These are phyloP conservation scores for Dromius quadrimaculatus DNA, from an alignment of 2,888 invertebrate genomes.

Conservation along the genomic window DNA sequence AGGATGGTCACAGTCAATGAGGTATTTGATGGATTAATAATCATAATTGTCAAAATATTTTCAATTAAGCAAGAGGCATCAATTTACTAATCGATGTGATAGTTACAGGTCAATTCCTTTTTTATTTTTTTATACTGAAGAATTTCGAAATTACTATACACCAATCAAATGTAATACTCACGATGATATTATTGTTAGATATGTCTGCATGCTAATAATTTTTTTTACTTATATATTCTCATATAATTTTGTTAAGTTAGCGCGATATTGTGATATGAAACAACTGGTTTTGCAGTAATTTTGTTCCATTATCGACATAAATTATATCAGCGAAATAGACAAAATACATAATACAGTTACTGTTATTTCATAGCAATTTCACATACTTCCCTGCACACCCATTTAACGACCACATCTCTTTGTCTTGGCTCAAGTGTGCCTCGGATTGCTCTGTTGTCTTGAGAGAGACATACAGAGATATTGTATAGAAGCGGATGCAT, in stretches of 20 bases:
- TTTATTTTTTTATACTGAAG: too few species aligned
- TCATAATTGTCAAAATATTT: too few species aligned
- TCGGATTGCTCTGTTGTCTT: not conserved
- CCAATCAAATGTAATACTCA: too few species aligned
- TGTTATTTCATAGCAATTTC: constrained; percentile 36
- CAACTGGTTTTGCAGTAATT: constrained; percentile 23
- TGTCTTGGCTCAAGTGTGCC: constrained; percentile 3
- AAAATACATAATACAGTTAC: constrained; percentile 34
- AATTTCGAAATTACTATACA: too few species aligned
- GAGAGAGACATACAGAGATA: not conserved
- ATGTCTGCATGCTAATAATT: too few species aligned
- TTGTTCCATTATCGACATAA: constrained; percentile 23
- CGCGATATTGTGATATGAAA: constrained; percentile 9
- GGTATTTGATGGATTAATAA: too few species aligned
- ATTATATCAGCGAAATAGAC: constrained; percentile 30
- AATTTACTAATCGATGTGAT: too few species aligned
- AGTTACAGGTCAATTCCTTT: too few species aligned
- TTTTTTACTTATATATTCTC: too few species aligned
- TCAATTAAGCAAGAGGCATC: too few species aligned
- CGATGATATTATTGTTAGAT: too few species aligned
- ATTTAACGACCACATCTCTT: constrained; percentile 22
- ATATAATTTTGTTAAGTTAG: constrained; percentile 14
- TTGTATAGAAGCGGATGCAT: constrained; percentile 28
- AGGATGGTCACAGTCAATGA: constrained; percentile 9
- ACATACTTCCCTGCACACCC: constrained; percentile 35